Base-by-base conservation (phyloP, 2,888 invertebrate species). In the Harmothoe impar region DNA sequence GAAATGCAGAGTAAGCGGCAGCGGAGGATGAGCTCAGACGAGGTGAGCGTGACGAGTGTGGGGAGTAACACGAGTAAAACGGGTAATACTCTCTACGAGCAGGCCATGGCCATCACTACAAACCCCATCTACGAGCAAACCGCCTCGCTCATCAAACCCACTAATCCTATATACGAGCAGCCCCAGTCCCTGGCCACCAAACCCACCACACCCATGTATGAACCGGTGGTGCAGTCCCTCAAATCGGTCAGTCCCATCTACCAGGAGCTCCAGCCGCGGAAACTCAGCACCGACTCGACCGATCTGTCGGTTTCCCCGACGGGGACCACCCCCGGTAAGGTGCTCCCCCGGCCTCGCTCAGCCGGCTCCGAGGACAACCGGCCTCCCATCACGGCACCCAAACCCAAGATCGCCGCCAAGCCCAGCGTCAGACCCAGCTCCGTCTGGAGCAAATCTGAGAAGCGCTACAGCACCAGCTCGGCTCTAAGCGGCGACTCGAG, bases 371-470 rank as follows among this genome's bases (percentile, higher is more conserved):
- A 86, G 31, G 56, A 86, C 86, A 86, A 86, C 56, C 25, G 56
- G 29, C 86, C 86, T 23, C 86, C 86, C 86, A 86, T 86, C 86
- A 86, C 86, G 29, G 86, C 86, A n/a, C 86, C 86, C 54, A 86
- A 86, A 86, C 86, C 86, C 10, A 86, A 86, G 54, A 25, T 86
- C 3, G 86, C 86, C 10, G 86, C 54, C 86, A 86, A 86, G 86
- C 86, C 86, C 31, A 56, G 25, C 0, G 23, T 20, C 31, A 56
- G 86, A 54, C 54, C 54, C 86, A 54, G 23, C 54, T 86, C 86
- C 7, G 86, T 86, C 25, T 86, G 86, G 86, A 56, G 25, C 31
- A 86, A 56, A 25, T 29, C 86, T 12, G 86, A 86, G 86, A 86
- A 86, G 56, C 86, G 86, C 54, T 86, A 86, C 54, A 86, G 86